Evolutionary conservation across 2,113 vertebrate species (phyloP).

Genomic region (Pterocles gutturalis): DNA sequence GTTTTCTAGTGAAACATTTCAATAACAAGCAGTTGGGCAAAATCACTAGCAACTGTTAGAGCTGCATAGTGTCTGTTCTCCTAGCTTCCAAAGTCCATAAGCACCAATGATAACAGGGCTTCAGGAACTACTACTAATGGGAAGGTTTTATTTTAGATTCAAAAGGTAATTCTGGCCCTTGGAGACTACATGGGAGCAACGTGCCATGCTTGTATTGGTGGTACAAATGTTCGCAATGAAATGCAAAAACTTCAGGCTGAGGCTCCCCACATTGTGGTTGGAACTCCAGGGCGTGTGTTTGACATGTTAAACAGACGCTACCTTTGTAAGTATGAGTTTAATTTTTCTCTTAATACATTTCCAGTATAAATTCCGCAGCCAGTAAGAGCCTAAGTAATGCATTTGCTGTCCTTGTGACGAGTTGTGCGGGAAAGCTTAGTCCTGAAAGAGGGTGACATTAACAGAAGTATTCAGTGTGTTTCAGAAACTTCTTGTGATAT

Average conservation of each 20-base stretch:
- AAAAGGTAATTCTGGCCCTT: constrained; percentile 89
- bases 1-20: not conserved
- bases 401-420: not conserved
- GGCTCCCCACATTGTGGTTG: constrained; percentile 89
- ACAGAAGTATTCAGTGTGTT: rapidly evolving
- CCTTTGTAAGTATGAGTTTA: constrained; percentile 80
- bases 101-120: not conserved
- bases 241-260: constrained; percentile 91
- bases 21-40: rapidly evolving
- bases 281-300: constrained; percentile 89
- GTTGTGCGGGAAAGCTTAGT: not conserved
- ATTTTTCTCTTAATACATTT: not conserved
- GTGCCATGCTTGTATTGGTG: constrained; percentile 90
- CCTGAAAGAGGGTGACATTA: not conserved
- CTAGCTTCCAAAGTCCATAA: not conserved
- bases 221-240: constrained; percentile 90
- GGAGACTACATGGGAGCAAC: constrained; percentile 92
- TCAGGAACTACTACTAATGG: not conserved
- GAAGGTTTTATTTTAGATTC: constrained; percentile 77
- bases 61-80: not conserved
- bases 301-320: constrained; percentile 90
- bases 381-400: not conserved
- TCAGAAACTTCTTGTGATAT: not conserved
- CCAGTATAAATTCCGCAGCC: rapidly evolving
- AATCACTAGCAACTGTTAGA: not conserved